Evolutionary conservation across 2,113 vertebrate species (phyloP).

Genomic region (Pseudopipra pipra): DNA sequence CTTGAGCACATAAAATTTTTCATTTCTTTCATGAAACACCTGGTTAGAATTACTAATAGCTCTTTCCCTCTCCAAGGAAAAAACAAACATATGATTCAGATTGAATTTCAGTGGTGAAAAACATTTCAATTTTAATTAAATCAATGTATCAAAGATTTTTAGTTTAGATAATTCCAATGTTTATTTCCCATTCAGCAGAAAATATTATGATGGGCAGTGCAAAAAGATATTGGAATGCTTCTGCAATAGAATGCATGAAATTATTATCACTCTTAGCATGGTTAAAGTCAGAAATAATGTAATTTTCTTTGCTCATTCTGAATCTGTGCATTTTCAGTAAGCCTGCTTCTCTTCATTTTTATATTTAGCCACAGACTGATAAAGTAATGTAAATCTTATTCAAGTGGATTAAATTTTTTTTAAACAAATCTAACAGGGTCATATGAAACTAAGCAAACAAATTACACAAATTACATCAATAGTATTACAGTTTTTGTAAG

Average conservation of each 20-base stretch:
- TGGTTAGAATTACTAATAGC: slow-evolving; percentile 4
- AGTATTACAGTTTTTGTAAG: neutral
- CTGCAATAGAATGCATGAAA: neutral
- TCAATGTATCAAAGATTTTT: slow-evolving; percentile 33
- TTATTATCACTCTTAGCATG: neutral
- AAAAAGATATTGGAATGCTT: neutral
- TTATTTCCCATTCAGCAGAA: slow-evolving; percentile 11
- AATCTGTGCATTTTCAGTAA: neutral
- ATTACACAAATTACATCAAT: neutral
- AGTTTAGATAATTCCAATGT: neutral
- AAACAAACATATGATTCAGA: neutral
- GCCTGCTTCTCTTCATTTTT: neutral
- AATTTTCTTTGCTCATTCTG: neutral
- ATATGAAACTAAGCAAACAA: neutral
- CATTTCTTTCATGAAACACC: neutral
- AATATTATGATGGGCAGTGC: neutral
- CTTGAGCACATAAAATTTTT: neutral
- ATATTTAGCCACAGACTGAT: neutral
- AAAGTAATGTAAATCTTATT: neutral
- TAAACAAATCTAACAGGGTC: neutral
- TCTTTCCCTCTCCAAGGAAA: neutral
- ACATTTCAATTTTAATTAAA: slow-evolving; percentile 15
- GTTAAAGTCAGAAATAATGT: neutral
- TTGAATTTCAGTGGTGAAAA: neutral
- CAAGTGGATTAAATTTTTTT: neutral